phyloP scores from a whole-genome alignment of 2,113 vertebrate genomes.

The Alligator mississippiensis region DNA sequence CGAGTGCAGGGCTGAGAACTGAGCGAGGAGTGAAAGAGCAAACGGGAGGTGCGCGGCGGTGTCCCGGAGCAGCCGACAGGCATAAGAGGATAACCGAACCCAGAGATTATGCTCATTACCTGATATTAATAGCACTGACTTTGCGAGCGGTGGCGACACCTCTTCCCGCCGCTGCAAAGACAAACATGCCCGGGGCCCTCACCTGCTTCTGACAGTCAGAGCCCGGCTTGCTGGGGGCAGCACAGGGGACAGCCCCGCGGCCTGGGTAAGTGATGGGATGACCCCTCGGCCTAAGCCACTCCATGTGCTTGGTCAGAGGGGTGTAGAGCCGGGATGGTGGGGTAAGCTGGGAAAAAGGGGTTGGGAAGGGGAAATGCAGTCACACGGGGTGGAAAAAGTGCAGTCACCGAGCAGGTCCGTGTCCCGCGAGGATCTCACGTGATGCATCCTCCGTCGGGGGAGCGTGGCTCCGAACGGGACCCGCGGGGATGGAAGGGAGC shows the following conservation, averaged over 20 bases:
- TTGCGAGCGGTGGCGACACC: conserved; percentile 43
- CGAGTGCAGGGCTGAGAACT: neutral
- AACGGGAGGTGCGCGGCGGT: conserved; percentile 48
- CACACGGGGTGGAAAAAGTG: too few species aligned
- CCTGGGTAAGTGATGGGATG: neutral
- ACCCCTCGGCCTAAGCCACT: neutral
- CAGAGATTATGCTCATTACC: conserved; percentile 85
- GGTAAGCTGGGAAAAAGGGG: too few species aligned
- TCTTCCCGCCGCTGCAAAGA: neutral
- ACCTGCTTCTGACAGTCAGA: neutral
- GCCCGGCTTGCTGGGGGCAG: too few species aligned
- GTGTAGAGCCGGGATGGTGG: neutral
- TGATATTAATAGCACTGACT: conserved; percentile 92
- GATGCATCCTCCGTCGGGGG: neutral
- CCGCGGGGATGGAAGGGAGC: neutral
- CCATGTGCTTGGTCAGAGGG: neutral
- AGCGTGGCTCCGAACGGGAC: neutral
- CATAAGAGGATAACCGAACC: conserved; percentile 88
- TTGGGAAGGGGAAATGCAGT: neutral
- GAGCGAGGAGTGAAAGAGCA: neutral
- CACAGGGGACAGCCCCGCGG: neutral
- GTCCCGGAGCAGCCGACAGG: conserved; percentile 68
- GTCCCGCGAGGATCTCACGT: neutral
- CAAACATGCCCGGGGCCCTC: neutral
- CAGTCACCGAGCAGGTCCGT: accelerated